Evolutionary conservation across 2,797 vertebrate species (phyloP).

Genomic region (Limnodromus scolopaceus): DNA sequence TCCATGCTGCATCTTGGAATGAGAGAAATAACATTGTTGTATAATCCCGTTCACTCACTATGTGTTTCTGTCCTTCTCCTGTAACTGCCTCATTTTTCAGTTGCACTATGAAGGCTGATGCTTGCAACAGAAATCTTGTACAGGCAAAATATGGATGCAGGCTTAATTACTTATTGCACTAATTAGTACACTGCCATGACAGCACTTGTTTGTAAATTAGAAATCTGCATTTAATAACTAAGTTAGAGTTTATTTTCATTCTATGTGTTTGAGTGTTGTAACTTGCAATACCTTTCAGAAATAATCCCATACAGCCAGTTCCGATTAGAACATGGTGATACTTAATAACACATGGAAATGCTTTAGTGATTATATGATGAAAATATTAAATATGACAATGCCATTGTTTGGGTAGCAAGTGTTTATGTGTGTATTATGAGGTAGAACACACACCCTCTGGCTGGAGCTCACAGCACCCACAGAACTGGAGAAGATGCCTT

Average conservation of each 20-base stretch:
- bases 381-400: not conserved
- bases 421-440: not conserved
- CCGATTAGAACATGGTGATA: not conserved
- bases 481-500: not conserved
- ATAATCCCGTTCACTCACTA: not conserved
- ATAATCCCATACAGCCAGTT: not conserved
- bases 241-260: not conserved
- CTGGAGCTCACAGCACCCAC: not conserved
- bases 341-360: not conserved
- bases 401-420: not conserved
- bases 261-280: not conserved
- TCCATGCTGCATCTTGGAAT: not conserved
- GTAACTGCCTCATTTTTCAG: not conserved
- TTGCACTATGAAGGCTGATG: not conserved
- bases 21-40: not conserved
- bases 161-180: not conserved
- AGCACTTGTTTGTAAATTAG: not conserved
- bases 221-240: not conserved
- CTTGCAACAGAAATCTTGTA: not conserved
- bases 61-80: not conserved
- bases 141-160: not conserved
- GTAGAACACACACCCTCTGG: not conserved
- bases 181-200: not conserved
- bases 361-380: not conserved
- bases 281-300: not conserved